Conservation (phyloP, 2,888 invertebrate genomes). For the Apodemia duryi region DNA sequence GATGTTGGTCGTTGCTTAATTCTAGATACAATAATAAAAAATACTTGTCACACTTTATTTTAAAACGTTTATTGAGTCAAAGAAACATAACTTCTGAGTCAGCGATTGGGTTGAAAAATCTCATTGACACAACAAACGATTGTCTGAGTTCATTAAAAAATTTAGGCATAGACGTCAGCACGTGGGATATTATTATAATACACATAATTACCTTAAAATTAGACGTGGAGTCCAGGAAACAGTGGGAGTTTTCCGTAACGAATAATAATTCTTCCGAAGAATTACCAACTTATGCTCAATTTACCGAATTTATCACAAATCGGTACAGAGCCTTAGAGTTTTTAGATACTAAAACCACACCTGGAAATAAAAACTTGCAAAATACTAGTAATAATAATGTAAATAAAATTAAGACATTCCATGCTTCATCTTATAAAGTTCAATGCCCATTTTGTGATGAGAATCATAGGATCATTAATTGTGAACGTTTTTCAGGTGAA, state of each 20-base stretch:
- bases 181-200: background rate
- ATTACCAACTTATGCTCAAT: background rate
- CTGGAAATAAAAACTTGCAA: background rate
- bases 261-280: background rate
- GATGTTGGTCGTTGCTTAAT: constrained; percentile 11
- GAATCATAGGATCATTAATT: background rate
- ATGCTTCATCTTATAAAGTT: background rate
- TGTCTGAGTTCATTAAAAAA: background rate
- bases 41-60: constrained; percentile 4
- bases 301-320: background rate
- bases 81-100: background rate
- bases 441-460: constrained; percentile 4
- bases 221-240: background rate
- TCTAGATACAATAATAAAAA: constrained; percentile 7
- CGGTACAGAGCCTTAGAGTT: background rate
- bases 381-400: background rate
- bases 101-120: background rate
- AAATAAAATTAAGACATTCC: background rate
- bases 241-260: constrained; percentile 1
- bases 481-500: background rate
- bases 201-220: background rate
- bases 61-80: constrained; percentile 6
- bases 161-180: background rate
- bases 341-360: background rate
- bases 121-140: background rate